Conservation (phyloP, 1,140 invertebrate species). For the Drosophila persimilis region DNA sequence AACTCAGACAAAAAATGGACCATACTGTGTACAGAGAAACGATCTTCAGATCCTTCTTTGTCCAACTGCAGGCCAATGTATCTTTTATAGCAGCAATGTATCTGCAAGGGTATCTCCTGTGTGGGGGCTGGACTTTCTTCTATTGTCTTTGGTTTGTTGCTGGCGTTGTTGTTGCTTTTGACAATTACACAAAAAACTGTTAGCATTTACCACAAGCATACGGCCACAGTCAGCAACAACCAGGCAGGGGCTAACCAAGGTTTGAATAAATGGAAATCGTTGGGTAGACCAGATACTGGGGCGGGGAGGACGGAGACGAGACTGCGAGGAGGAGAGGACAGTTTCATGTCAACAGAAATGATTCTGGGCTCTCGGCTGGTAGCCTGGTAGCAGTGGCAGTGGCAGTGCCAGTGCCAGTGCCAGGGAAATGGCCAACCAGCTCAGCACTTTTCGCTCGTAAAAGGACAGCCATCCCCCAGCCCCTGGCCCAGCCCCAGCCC, state of each 20-base stretch:
- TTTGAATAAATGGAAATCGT: conserved; percentile 56
- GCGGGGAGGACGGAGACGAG: conserved; percentile 14
- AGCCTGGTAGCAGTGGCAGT: background rate
- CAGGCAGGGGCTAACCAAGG: conserved; percentile 3
- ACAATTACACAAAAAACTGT: conserved; percentile 79
- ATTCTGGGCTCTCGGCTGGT: background rate
- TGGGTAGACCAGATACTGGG: background rate
- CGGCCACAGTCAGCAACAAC: conserved; percentile 28
- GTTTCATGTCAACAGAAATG: conserved; percentile 64
- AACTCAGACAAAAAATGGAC: too few relatives aligned
- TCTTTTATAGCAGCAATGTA: too few relatives aligned
- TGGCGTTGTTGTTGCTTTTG: conserved; percentile 49
- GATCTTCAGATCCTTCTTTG: too few relatives aligned
- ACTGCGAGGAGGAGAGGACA: conserved; percentile 38
- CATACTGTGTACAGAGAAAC: too few relatives aligned
- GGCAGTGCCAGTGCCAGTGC: too few relatives aligned
- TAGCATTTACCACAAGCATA: conserved; percentile 76
- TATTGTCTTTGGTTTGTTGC: conserved; percentile 12
- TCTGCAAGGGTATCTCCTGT: too few relatives aligned
- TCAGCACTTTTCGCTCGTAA: conserved; percentile 77
- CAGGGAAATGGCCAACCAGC: conserved; percentile 63
- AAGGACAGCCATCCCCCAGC: conserved; percentile 30
- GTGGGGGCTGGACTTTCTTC: conserved; percentile 20
- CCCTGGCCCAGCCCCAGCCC: background rate
- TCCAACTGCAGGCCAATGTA: too few relatives aligned